Evolutionary conservation across 2,888 invertebrate species (phyloP).

Genomic region (Leistus spinibarbis): DNA sequence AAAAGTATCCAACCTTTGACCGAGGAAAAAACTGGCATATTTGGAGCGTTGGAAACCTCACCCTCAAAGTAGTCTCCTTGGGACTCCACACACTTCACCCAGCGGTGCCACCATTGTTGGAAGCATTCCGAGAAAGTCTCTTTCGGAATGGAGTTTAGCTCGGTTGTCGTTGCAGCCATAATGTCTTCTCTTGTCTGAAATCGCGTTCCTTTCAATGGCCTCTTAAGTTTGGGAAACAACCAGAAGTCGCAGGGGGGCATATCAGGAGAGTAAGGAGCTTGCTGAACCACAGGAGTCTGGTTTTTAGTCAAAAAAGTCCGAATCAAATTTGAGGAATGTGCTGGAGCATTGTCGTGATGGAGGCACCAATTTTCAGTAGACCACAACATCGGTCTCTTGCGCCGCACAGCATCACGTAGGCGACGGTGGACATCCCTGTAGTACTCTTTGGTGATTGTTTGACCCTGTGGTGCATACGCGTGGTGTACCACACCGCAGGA

Average conservation of each 20-base stretch:
- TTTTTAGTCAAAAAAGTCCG: conserved; percentile 42
- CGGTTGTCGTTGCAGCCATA: conserved; percentile 17
- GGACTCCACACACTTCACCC: conserved; percentile 18
- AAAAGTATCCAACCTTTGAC: conserved; percentile 9
- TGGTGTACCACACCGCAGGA: conserved; percentile 11
- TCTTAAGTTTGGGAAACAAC: conserved; percentile 22
- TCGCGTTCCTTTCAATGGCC: conserved; percentile 39
- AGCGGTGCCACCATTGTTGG: conserved; percentile 29
- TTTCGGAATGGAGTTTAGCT: conserved; percentile 8
- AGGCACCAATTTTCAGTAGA: conserved; percentile 40
- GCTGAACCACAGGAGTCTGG: conserved; percentile 39
- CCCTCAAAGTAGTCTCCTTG: conserved; percentile 12
- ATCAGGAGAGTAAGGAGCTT: conserved; percentile 42
- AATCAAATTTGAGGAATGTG: conserved; percentile 27
- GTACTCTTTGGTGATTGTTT: conserved; percentile 41
- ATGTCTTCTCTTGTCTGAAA: conserved; percentile 38
- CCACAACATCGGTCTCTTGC: conserved; percentile 42
- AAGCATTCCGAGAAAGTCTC: conserved; percentile 4
- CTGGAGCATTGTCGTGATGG: conserved; percentile 43
- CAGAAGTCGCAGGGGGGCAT: conserved; percentile 41
- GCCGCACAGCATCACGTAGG: conserved; percentile 42
- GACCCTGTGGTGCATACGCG: conserved; percentile 12
- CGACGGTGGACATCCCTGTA: conserved; percentile 42
- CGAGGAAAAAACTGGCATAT: conserved; percentile 9
- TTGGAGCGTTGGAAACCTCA: conserved; percentile 9